Evolutionary conservation across 2,113 vertebrate species (phyloP), one percentile per base, ranked within the genome.

Genomic region (Callocephalon fimbriatum): DNA sequence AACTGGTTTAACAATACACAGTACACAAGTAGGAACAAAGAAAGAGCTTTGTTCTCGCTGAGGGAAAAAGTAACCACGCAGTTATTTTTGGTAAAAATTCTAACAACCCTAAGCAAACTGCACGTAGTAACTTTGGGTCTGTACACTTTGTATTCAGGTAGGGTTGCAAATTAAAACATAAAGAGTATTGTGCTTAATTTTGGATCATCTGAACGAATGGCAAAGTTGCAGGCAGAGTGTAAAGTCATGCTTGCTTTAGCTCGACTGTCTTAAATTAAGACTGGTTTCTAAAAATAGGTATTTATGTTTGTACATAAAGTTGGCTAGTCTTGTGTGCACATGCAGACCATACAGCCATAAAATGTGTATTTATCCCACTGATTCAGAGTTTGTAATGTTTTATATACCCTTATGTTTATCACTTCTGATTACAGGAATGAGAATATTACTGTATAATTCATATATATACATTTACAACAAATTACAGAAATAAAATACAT

Each of bases 401-500:
- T 74, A 62, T 53, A 50, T 56, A 71, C 18, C 19, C 16, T 58
- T 59, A 22, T 14, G 32, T 59, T 92, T 56, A 20, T 48, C 37
- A 38, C 44, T 18, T 65, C 37, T 70, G 31, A 45, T 92, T 58
- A n/a, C 66, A 74, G 63, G 25, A 77, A 51, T 51, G 6, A 62
- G 42, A n/a, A 38, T 79, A 38, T 61, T 90, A 27, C 54, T 61
- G n/a, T 42, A 23, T 79, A 21, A 48, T 74, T 83, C 14, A 17
- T 20, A 71, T 27, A 63, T 32, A 51, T 27, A 44, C 13, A 32
- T 85, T 47, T 65, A 56, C 50, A 48, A 44, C 23, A 88, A 89
- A 80, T 59, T 70, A 59, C 48, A 94, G 71, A 92, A 94, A 91
- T 74, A 84, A 93, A 92, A 81, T 79, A 40, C 16, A 9, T 75